These are phyloP conservation scores for Trissolcus brochymenae DNA, from an alignment of 2,888 invertebrate species.

Conservation along the genomic window DNA sequence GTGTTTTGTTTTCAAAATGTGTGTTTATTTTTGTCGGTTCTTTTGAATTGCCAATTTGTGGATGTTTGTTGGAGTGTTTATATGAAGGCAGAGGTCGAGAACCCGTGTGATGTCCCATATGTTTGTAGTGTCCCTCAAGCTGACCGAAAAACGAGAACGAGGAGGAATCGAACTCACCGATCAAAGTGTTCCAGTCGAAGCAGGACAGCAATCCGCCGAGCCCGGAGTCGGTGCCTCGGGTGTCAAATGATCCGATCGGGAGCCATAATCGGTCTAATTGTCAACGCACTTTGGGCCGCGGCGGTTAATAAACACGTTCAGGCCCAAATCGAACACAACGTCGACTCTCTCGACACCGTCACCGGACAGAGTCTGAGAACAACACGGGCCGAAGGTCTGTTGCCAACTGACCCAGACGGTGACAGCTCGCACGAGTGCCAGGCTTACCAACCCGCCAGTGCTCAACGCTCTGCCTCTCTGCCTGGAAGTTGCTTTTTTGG, in stretches of 20 bases:
- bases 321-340: background rate
- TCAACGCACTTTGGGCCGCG: conserved; percentile 38
- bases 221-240: conserved; percentile 71
- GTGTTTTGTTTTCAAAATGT: too few species aligned
- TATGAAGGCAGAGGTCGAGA: too few species aligned
- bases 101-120: background rate
- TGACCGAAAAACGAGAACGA: conserved; percentile 5
- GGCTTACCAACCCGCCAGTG: conserved; percentile 51
- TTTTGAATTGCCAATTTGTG: background rate
- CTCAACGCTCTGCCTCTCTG: background rate
- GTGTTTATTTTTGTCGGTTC: background rate
- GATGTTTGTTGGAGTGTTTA: too few species aligned
- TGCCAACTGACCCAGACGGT: conserved; percentile 73
- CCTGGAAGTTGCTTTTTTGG: conserved; percentile 37
- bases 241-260: conserved; percentile 70
- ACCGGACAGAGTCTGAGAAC: conserved; percentile 9
- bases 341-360: background rate
- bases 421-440: conserved; percentile 66
- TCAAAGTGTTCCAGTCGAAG: conserved; percentile 64
- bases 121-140: background rate
- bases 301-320: background rate
- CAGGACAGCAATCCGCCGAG: conserved; percentile 66
- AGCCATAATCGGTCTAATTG: conserved; percentile 62
- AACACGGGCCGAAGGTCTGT: conserved; percentile 71
- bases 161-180: conserved; percentile 63